These are phyloP conservation scores for Leptinotarsa texana DNA, from an alignment of 1,140 invertebrate species.

Conservation along the genomic window DNA sequence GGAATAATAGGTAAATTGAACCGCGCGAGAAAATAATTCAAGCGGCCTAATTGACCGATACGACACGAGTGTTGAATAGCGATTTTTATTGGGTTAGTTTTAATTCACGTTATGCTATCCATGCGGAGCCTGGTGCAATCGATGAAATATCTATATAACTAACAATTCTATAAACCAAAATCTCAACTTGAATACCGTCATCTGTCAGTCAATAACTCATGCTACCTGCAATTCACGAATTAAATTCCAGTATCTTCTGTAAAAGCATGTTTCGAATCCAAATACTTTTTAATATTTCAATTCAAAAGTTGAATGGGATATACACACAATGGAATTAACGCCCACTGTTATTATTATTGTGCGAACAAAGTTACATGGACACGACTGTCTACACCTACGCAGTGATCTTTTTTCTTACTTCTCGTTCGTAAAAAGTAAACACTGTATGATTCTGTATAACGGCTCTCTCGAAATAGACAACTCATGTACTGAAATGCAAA, in stretches of 20 bases:
- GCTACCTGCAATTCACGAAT: neutral
- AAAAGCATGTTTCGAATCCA: constrained; percentile 24
- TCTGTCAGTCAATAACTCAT: neutral
- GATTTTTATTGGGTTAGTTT: too few species aligned
- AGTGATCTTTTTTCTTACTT: constrained; percentile 22
- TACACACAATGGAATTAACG: constrained; percentile 38
- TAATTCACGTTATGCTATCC: too few species aligned
- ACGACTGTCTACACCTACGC: constrained; percentile 27
- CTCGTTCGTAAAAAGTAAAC: constrained; percentile 8
- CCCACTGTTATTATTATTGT: constrained; percentile 39
- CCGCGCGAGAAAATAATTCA: too few species aligned
- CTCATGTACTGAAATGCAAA: too few species aligned
- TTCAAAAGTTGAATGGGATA: constrained; percentile 35
- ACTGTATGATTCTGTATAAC: neutral
- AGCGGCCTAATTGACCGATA: too few species aligned
- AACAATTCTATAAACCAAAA: too few species aligned
- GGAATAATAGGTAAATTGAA: too few species aligned
- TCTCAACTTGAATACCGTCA: neutral
- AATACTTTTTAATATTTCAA: constrained; percentile 28
- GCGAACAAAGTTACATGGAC: constrained; percentile 34
- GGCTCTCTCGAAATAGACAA: too few species aligned
- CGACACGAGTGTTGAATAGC: too few species aligned
- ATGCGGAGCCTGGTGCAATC: too few species aligned
- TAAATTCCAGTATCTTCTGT: neutral
- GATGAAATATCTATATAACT: too few species aligned